A percentile compares a stretch with the other conserved stretches of the same genome.
phyloP scores from a whole-genome alignment of 2,888 invertebrate genomes.

The Galeopsomyia nigrocyanea region DNA sequence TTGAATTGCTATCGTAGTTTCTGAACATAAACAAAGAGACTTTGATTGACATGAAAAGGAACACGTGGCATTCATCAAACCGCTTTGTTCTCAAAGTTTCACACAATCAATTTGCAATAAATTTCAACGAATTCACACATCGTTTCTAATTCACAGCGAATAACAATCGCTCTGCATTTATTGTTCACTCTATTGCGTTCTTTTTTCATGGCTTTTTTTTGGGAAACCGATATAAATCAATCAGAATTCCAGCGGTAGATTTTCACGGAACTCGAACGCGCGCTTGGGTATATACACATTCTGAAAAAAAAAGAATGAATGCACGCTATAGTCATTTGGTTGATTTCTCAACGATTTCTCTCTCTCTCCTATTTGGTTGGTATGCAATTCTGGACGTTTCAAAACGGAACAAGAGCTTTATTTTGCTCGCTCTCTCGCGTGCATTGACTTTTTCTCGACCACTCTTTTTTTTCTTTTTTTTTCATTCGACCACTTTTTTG shows the following conservation, averaged over 20 bases:
- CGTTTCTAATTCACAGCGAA: constrained; percentile 18
- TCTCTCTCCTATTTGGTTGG: neutral
- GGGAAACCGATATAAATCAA: constrained; percentile 20
- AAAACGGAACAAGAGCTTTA: constrained; percentile 40
- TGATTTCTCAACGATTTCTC: constrained; percentile 40
- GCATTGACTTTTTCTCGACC: neutral
- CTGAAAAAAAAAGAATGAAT: neutral
- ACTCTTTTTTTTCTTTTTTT: constrained; percentile 23
- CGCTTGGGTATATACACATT: neutral
- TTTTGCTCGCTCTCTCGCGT: constrained; percentile 18
- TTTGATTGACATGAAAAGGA: too few species aligned
- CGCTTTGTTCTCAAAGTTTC: too few species aligned
- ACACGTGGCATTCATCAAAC: too few species aligned
- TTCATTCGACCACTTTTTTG: constrained; percentile 22
- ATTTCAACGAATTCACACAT: constrained; percentile 3
- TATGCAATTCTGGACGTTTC: constrained; percentile 5
- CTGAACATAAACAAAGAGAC: too few species aligned
- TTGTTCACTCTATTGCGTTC: neutral
- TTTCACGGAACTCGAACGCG: constrained; percentile 4
- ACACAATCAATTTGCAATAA: too few species aligned
- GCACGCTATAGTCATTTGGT: constrained; percentile 22
- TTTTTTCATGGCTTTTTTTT: neutral
- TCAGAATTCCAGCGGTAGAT: constrained; percentile 13
- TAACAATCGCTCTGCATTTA: constrained; percentile 9
- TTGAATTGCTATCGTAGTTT: too few species aligned